Evolutionary conservation across 2,113 vertebrate genomes (phyloP).

Genomic region (Hemicordylus capensis): DNA sequence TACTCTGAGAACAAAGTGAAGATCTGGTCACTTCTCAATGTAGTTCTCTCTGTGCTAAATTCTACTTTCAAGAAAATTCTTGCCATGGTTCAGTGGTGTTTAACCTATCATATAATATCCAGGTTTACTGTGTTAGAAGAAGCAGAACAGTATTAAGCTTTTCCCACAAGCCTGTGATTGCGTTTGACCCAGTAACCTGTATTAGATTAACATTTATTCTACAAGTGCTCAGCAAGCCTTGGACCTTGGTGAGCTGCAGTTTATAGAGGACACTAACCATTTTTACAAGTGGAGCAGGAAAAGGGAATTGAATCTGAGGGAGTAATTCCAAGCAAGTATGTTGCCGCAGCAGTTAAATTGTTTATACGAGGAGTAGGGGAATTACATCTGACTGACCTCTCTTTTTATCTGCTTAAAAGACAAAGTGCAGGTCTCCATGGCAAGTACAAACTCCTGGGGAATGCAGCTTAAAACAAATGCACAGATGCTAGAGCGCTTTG

Average conservation of each 20-base stretch:
- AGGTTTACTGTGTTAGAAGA: slow-evolving; percentile 86
- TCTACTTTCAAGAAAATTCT: slow-evolving; percentile 84
- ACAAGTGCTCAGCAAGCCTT: slow-evolving; percentile 81
- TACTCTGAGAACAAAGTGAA: slow-evolving; percentile 79
- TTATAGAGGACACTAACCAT: slow-evolving; percentile 84
- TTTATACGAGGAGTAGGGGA: slow-evolving; percentile 83
- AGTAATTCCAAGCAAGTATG: slow-evolving; percentile 84
- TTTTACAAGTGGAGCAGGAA: slow-evolving; percentile 86
- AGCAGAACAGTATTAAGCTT: slow-evolving; percentile 88
- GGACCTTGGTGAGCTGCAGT: slow-evolving; percentile 80
- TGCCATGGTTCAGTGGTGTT: slow-evolving; percentile 84
- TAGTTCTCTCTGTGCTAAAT: slow-evolving; percentile 84
- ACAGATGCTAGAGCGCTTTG: slow-evolving; percentile 58
- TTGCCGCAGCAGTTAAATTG: slow-evolving; percentile 81
- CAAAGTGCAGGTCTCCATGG: slow-evolving; percentile 79
- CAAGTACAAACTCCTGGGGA: slow-evolving; percentile 71
- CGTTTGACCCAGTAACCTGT: slow-evolving; percentile 88
- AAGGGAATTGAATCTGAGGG: slow-evolving; percentile 85
- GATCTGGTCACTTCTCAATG: slow-evolving; percentile 80
- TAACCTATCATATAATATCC: slow-evolving; percentile 89
- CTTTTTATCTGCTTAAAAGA: slow-evolving; percentile 86
- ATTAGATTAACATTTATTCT: slow-evolving; percentile 91
- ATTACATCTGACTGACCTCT: slow-evolving; percentile 84
- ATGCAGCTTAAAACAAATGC: slow-evolving; percentile 66
- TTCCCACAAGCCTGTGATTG: slow-evolving; percentile 88